Percentiles rank a stretch among this genome's conserved stretches.
These are phyloP conservation scores for Oreamnos americanus DNA, from an alignment of 2,113 vertebrate genomes.

Conservation along the genomic window DNA sequence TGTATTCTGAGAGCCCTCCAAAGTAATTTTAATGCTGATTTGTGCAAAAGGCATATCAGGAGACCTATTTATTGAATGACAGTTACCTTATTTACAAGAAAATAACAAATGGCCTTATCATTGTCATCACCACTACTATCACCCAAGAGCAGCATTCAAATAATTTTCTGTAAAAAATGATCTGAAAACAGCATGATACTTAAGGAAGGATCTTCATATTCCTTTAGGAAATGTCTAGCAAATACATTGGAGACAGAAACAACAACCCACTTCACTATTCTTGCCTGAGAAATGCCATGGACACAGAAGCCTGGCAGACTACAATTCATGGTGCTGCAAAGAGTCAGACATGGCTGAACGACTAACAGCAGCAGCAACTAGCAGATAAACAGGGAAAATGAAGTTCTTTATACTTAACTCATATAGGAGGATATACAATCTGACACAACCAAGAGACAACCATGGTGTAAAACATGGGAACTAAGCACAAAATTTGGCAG, in stretches of 20 bases:
- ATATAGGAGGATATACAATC: background rate
- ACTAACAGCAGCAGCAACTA: background rate
- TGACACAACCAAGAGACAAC: constrained; percentile 39
- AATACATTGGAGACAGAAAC: background rate
- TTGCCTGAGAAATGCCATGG: background rate
- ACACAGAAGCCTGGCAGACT: background rate
- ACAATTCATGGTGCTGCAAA: background rate
- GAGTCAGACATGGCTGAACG: background rate
- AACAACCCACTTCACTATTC: background rate
- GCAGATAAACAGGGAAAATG: constrained; percentile 15
- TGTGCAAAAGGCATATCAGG: constrained; percentile 21
- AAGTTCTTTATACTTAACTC: constrained; percentile 28
- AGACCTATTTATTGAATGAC: constrained; percentile 42
- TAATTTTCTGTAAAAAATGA: constrained; percentile 51
- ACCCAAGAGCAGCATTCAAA: constrained; percentile 18
- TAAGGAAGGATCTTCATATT: background rate
- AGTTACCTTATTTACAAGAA: constrained; percentile 65
- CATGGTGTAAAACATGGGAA: constrained; percentile 38
- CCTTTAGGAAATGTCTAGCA: constrained; percentile 16
- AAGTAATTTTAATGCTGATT: constrained; percentile 60
- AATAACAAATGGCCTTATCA: constrained; percentile 59
- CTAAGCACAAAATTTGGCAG: constrained; percentile 41
- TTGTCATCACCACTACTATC: background rate
- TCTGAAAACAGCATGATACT: background rate
- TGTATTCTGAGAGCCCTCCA: constrained; percentile 47